Evolutionary conservation across 1,140 invertebrate species (phyloP), one percentile per base, ranked within the genome.

Genomic region (Portunus trituberculatus): DNA sequence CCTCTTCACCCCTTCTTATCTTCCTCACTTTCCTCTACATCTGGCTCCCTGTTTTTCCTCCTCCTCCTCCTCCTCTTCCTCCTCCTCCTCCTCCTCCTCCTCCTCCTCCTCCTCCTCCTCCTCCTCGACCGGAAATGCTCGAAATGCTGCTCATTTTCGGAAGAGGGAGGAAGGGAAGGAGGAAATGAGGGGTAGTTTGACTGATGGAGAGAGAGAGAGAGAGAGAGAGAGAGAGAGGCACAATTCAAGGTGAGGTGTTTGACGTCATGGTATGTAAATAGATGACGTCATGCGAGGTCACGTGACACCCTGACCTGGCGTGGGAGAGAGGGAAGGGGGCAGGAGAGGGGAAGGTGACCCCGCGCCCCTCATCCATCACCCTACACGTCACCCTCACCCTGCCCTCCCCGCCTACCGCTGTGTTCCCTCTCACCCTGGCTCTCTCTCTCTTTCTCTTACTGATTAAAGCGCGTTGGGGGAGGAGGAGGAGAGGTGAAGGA

Each of bases 201-300:
- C 12, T 31, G 52, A 59, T 59, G 52, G 52, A 59, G 52, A 59
- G 52, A 59, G 52, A 59, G 84, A 86, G 84, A 86, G 84, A 86
- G 84, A 86, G 84, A 86, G 84, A 86, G 84, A 90, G 88, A 90
- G 88, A 90, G 88, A 90, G 88, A 90, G 88, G 25, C 39, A 39
- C 39, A 39, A 39, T 39, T 39, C 39, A 39, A 39, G 39, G 39
- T 39, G 39, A 39, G 39, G 39, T 6, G 6, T 39, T 39, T 39
- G 39, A 39, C 39, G 39, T 39, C 39, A 39, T 25, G 28, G 20
- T 25, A 29, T 25, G 76, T 83, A 29, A 29, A 25, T 83, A 83
- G 25, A 83, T 83, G 76, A 83, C 76, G 76, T 29, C 20, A 83
- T 83, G 76, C 28, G 76, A 29, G 20, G 25, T 83, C 25, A 29